Evolutionary conservation across 2,113 vertebrate species (phyloP).

Genomic region (Pelecanus crispus): DNA sequence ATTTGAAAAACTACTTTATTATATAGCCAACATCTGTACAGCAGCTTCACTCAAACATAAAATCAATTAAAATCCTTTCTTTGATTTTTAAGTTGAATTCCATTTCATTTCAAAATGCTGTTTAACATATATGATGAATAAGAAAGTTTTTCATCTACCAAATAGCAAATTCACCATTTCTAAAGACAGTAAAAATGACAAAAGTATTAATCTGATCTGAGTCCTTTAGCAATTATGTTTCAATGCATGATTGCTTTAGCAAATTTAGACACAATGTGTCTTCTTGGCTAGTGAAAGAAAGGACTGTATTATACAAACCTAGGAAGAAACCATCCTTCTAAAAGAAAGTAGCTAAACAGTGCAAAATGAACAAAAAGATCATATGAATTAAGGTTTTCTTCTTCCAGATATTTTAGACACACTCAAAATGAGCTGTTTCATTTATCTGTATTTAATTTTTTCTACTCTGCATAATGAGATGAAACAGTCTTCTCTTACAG

Average conservation of each 20-base stretch:
- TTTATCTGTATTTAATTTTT: background rate
- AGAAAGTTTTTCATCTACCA: background rate
- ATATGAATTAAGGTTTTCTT: background rate
- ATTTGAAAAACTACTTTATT: background rate
- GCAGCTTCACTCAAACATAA: background rate
- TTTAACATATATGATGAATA: background rate
- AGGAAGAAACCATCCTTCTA: background rate
- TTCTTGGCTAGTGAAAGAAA: background rate
- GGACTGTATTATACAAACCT: background rate
- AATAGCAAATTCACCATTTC: background rate
- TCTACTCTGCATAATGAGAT: background rate
- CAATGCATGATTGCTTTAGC: background rate
- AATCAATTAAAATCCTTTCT: background rate
- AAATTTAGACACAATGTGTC: background rate
- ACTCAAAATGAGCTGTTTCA: background rate
- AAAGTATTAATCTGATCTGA: background rate
- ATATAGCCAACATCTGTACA: background rate
- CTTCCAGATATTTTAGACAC: background rate
- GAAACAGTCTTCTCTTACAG: background rate
- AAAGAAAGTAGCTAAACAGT: background rate
- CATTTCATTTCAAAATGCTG: background rate
- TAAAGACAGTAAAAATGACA: background rate
- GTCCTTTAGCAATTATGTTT: background rate
- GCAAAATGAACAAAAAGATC: background rate
- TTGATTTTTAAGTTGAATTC: background rate